These are phyloP conservation scores for Sycobia sp. DNA, from an alignment of 1,140 invertebrate species.

Conservation along the genomic window DNA sequence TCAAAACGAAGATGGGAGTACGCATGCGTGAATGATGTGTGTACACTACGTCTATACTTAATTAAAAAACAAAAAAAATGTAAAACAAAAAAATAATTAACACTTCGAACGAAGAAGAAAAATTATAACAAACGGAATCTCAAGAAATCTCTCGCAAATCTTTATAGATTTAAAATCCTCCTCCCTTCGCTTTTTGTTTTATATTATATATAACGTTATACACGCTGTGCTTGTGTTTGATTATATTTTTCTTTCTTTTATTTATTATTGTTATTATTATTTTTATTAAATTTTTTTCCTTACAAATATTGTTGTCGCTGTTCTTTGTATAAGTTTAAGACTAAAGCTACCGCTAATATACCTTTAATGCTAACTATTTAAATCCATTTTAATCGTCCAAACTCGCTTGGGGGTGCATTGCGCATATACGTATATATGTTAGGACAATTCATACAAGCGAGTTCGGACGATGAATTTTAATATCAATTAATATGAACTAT, in stretches of 20 bases:
- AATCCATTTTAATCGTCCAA: not conserved
- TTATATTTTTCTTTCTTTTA: too few relatives aligned
- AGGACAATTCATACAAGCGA: too few relatives aligned
- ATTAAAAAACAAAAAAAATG: constrained; percentile 4
- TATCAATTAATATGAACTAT: not conserved
- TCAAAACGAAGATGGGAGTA: not conserved
- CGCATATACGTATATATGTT: too few relatives aligned
- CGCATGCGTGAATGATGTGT: too few relatives aligned
- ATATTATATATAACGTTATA: constrained; percentile 9
- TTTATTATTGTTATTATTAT: too few relatives aligned
- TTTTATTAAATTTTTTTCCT: too few relatives aligned
- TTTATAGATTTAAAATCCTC: too few relatives aligned
- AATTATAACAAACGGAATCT: not conserved
- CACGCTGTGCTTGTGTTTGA: constrained; percentile 8
- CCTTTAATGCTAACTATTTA: constrained; percentile 28
- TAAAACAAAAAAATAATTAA: not conserved
- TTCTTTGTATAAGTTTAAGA: constrained; percentile 8
- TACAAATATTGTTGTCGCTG: constrained; percentile 30
- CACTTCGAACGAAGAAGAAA: not conserved
- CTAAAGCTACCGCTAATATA: constrained; percentile 27
- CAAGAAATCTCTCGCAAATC: too few relatives aligned
- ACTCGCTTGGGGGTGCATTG: constrained; percentile 6
- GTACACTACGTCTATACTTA: not conserved
- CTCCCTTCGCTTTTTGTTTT: constrained; percentile 2
- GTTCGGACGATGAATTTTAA: not conserved